Conservation (phyloP, 2,113 vertebrate genomes). For the Ginglymostoma cirratum region DNA sequence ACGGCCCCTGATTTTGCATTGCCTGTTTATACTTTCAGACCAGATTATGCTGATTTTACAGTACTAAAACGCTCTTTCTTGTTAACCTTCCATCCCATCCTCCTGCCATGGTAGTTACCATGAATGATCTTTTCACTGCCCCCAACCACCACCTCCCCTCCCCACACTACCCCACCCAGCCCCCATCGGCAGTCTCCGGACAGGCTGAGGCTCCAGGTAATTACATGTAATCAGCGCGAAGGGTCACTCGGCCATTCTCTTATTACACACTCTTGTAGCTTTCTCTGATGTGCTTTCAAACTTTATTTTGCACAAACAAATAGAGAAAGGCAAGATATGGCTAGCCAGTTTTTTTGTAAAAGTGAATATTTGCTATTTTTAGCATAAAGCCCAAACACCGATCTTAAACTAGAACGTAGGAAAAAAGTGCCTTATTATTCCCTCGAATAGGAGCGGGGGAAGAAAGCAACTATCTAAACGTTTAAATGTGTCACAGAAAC, state of each 20-base stretch:
- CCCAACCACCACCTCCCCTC: conserved; percentile 24
- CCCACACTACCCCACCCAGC: background rate
- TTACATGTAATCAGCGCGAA: conserved; percentile 84
- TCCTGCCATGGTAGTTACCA: conserved; percentile 23
- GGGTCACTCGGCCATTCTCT: conserved; percentile 85
- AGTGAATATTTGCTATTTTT: background rate
- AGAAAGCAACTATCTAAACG: background rate
- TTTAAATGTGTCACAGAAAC: background rate
- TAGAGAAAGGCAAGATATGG: conserved; percentile 69
- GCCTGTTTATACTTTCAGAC: background rate
- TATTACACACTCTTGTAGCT: conserved; percentile 72
- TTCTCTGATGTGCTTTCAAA: conserved; percentile 86
- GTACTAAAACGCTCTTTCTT: background rate
- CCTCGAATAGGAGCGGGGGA: background rate
- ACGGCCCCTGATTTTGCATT: background rate
- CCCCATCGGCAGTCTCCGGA: conserved; percentile 43
- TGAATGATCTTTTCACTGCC: background rate
- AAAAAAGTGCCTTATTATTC: background rate
- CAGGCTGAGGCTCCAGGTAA: conserved; percentile 84
- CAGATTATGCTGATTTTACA: background rate
- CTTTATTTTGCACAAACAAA: conserved; percentile 80
- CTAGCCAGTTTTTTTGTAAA: background rate
- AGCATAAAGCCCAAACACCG: background rate
- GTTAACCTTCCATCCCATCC: background rate
- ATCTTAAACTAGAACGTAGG: background rate